Percentiles rank a stretch among this genome's conserved stretches.
Evolutionary conservation across 92 coral and sea anemone genomes (phyloP).

Genomic region (Umimayanthus chanpuru): DNA sequence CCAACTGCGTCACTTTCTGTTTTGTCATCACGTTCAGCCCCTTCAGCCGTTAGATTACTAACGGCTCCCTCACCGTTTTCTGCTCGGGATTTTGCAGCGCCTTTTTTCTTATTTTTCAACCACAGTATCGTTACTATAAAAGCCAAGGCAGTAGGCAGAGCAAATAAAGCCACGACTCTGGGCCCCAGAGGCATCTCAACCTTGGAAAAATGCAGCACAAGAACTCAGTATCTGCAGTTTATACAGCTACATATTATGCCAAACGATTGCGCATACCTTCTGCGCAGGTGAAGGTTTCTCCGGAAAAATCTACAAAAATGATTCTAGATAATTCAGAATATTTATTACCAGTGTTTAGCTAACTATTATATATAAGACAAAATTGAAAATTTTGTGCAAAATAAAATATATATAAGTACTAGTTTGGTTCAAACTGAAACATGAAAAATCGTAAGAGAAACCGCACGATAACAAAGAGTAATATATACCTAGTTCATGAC

Average conservation of each 20-base stretch:
- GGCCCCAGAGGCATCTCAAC: constrained; percentile 75
- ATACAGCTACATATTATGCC: neutral
- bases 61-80: neutral
- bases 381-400: too few species aligned
- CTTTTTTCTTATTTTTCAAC: constrained; percentile 56
- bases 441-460: too few species aligned
- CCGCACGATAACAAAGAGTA: neutral
- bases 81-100: constrained; percentile 23
- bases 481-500: neutral
- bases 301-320: neutral
- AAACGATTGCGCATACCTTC: neutral
- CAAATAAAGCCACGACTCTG: constrained; percentile 65
- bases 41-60: constrained; percentile 23
- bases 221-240: neutral
- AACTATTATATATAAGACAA: neutral
- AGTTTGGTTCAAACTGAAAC: neutral
- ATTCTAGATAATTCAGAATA: neutral
- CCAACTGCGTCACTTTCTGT: constrained; percentile 20
- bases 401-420: neutral
- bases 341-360: neutral
- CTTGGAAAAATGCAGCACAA: constrained; percentile 5
- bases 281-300: constrained; percentile 9
- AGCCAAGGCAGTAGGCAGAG: constrained; percentile 77
- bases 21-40: neutral
- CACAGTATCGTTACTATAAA: constrained; percentile 66